Evolutionary conservation across 2,888 invertebrate species (phyloP).

Genomic region (Ectemnius continuus): DNA sequence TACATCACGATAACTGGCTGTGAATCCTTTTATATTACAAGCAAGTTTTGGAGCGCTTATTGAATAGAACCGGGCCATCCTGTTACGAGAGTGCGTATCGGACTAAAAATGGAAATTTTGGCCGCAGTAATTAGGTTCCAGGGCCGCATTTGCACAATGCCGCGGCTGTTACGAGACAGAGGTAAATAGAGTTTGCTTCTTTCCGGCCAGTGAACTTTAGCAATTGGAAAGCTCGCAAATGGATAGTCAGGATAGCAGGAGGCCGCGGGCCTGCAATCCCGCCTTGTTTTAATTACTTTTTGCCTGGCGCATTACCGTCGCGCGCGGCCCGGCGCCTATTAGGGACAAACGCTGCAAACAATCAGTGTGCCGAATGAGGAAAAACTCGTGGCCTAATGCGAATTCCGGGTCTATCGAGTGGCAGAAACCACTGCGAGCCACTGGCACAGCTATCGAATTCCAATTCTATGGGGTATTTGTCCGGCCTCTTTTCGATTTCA

Average conservation of each 20-base stretch:
- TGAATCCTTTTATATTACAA: too few species aligned
- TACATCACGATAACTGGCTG: too few species aligned
- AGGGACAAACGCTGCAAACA: slow-evolving; percentile 5
- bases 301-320: background rate
- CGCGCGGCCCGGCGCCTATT: background rate
- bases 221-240: slow-evolving; percentile 5
- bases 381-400: slow-evolving; percentile 4
- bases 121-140: background rate
- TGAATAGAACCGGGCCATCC: background rate
- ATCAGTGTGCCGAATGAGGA: slow-evolving; percentile 6
- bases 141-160: background rate
- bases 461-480: too few species aligned
- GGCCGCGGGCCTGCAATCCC: background rate
- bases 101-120: slow-evolving; percentile 1
- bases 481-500: too few species aligned
- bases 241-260: background rate
- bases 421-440: background rate
- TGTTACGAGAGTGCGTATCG: background rate
- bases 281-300: slow-evolving; percentile 7
- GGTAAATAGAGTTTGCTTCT: slow-evolving; percentile 3
- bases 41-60: background rate
- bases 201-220: slow-evolving; percentile 10
- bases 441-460: too few species aligned
- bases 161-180: slow-evolving; percentile 1
- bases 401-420: slow-evolving; percentile 2